phyloP scores from a whole-genome alignment of 2,113 vertebrate species.

The Pomatostomus ruficeps region DNA sequence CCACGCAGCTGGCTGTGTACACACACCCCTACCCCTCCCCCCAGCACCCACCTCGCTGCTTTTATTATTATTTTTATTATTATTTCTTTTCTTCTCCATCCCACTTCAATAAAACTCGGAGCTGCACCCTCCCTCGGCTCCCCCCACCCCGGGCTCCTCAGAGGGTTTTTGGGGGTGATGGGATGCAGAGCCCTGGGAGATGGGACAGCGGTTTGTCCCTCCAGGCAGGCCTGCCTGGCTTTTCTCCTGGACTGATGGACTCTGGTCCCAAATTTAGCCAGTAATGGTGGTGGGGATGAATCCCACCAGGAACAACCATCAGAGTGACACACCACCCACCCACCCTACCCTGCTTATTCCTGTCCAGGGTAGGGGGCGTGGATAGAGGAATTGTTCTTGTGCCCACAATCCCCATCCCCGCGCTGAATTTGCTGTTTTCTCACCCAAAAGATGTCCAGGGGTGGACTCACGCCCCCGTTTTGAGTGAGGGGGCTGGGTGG shows the following conservation, averaged over 20 bases:
- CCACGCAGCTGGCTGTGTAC: slow-evolving; percentile 35
- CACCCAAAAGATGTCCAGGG: not conserved
- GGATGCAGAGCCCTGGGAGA: not conserved
- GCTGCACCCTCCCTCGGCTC: not conserved
- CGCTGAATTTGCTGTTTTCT: not conserved
- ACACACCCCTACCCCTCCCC: too few species aligned
- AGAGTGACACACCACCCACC: not conserved
- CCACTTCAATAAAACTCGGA: not conserved
- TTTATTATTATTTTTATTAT: not conserved
- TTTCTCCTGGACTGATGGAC: not conserved
- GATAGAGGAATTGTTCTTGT: not conserved
- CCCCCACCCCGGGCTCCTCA: not conserved
- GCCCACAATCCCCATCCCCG: rapidly evolving
- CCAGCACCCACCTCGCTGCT: not conserved
- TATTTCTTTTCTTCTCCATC: not conserved
- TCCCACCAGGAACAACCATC: not conserved
- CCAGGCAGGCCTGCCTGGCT: rapidly evolving
- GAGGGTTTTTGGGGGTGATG: not conserved
- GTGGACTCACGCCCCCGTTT: rapidly evolving
- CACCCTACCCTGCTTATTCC: not conserved
- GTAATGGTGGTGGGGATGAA: not conserved
- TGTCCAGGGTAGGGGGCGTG: not conserved
- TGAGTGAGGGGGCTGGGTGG: not conserved
- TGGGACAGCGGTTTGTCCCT: not conserved
- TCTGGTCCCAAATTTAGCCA: not conserved